Percentiles rank a stretch among this genome's conserved stretches.
Evolutionary conservation across 2,888 invertebrate species (phyloP).

Genomic region (Gasteruption jaculator): DNA sequence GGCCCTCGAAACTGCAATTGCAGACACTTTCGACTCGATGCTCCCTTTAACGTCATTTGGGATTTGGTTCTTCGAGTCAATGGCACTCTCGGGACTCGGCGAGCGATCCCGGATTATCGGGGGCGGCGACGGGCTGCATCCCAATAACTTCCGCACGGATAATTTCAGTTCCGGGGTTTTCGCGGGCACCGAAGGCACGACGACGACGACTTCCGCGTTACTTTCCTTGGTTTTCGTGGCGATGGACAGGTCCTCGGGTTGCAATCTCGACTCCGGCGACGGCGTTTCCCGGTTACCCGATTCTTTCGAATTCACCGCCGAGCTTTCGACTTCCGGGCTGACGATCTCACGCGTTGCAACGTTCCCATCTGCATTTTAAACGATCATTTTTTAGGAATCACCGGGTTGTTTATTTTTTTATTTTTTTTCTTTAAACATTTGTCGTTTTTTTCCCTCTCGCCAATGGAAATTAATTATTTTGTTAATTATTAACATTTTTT

Average conservation of each 20-base stretch:
- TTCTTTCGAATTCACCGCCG: too few relatives aligned
- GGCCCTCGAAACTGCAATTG: slow-evolving; percentile 1
- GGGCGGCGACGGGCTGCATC: slow-evolving; percentile 43
- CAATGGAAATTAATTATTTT: too few relatives aligned
- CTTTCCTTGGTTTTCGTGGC: slow-evolving; percentile 30
- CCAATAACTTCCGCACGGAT: slow-evolving; percentile 42
- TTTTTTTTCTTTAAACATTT: too few relatives aligned
- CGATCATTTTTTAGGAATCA: too few relatives aligned
- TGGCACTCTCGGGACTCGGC: slow-evolving; percentile 24
- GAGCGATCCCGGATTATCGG: slow-evolving; percentile 33
- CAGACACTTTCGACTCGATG: neutral
- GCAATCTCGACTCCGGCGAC: slow-evolving; percentile 43
- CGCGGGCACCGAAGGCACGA: slow-evolving; percentile 20
- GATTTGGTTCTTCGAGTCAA: neutral
- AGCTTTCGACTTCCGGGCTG: too few relatives aligned
- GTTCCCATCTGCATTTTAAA: too few relatives aligned
- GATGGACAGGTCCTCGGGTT: slow-evolving; percentile 44
- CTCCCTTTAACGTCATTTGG: neutral
- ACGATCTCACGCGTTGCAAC: too few relatives aligned
- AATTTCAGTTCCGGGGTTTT: slow-evolving; percentile 44
- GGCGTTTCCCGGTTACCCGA: slow-evolving; percentile 26
- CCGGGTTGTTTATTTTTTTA: too few relatives aligned
- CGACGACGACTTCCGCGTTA: slow-evolving; percentile 21
- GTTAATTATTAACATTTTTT: too few relatives aligned
- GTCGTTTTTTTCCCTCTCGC: too few relatives aligned